These are phyloP conservation scores for Thecophora atra DNA, from an alignment of 2,888 invertebrate genomes.

Conservation along the genomic window DNA sequence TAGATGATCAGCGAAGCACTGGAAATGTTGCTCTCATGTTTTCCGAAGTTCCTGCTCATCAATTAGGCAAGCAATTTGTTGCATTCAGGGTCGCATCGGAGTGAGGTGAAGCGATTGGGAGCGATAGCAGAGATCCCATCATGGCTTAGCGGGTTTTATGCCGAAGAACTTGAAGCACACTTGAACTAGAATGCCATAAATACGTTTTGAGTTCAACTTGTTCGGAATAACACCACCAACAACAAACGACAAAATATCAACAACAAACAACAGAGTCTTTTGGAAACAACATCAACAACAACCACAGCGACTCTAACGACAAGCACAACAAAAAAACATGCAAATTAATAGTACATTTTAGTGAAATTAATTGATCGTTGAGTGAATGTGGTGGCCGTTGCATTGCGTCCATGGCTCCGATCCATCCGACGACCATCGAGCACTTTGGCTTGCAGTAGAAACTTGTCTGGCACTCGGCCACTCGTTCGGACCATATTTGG, in stretches of 20 bases:
- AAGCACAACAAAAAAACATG: conserved; percentile 30
- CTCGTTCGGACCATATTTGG: conserved; percentile 32
- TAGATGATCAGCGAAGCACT: background rate
- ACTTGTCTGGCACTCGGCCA: conserved; percentile 16
- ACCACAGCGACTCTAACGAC: background rate
- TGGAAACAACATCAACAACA: background rate
- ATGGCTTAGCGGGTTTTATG: background rate
- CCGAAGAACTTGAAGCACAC: background rate
- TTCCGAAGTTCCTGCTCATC: conserved; percentile 22
- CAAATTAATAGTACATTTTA: conserved; percentile 43
- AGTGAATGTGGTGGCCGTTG: conserved; percentile 21
- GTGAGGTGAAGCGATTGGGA: background rate
- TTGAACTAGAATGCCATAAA: conserved; percentile 11
- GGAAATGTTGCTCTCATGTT: conserved; percentile 17
- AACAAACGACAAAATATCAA: background rate
- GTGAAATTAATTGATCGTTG: conserved; percentile 43
- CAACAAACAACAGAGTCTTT: background rate
- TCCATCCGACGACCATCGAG: background rate
- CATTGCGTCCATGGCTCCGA: background rate
- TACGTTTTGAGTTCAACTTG: conserved; percentile 9
- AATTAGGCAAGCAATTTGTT: conserved; percentile 31
- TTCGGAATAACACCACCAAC: background rate
- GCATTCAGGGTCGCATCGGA: background rate
- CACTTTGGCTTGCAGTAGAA: background rate
- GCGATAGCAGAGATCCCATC: background rate